A percentile compares a stretch with the other conserved stretches of the same genome.
These are phyloP conservation scores for Peromyscus nudipes DNA, from an alignment of 2,797 vertebrate genomes.

Conservation along the genomic window DNA sequence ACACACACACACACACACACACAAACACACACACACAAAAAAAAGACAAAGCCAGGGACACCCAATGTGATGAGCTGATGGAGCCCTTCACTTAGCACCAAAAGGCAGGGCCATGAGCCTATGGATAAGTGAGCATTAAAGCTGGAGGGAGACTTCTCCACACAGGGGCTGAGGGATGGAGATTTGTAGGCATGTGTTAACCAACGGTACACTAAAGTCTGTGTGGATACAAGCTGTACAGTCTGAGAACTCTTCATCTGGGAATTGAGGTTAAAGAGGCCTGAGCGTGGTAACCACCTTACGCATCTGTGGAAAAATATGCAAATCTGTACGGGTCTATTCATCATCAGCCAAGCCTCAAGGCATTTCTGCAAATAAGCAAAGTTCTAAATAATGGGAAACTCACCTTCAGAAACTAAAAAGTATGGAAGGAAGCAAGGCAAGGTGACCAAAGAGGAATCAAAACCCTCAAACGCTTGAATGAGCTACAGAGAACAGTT, in stretches of 20 bases:
- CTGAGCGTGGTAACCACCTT: not conserved
- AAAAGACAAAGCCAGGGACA: not conserved
- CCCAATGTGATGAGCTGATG: not conserved
- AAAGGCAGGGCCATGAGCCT: no score
- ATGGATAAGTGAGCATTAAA: not conserved
- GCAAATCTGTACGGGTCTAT: not conserved
- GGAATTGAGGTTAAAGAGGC: not conserved
- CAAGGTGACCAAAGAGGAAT: not conserved
- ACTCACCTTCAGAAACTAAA: not conserved
- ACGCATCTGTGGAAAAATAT: not conserved
- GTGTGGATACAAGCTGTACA: not conserved
- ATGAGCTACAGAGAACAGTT: not conserved
- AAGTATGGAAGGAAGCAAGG: not conserved
- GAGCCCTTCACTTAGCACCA: accelerated
- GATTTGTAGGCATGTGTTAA: not conserved
- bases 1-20: no score
- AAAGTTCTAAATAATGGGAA: not conserved
- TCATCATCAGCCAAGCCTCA: not conserved
- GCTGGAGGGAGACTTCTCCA: not conserved
- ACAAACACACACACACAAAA: not conserved
- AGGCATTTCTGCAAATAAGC: not conserved
- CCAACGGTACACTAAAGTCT: not conserved
- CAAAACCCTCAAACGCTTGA: not conserved
- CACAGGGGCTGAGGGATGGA: not conserved
- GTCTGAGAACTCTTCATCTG: not conserved